Evolutionary conservation across 2,113 vertebrate species (phyloP), one percentile per base, ranked within the genome.

Genomic region (Colistium nudipinnis): DNA sequence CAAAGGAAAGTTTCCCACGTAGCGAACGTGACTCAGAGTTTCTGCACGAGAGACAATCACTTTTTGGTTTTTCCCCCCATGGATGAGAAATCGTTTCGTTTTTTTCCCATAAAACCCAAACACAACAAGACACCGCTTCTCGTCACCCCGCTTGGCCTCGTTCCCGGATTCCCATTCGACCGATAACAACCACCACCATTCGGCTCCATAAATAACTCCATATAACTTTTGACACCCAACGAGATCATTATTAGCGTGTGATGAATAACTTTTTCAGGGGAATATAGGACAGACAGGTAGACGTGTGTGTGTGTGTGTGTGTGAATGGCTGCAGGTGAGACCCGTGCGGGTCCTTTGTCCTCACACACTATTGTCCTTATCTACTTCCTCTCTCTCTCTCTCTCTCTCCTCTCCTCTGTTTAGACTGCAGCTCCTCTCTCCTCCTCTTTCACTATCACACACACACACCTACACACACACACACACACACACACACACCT

Each of bases 281-380:
- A 81, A 56, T 17, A 48, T 35, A 27, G 68, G 63, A 43, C 19
- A 70, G 64, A 38, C 25, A 62, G 24, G 38, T 16, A 14, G 36
- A 55, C 39, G 1, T 27, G 13, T 22, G n/a, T 44, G 17, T 7
- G 13, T 22, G 69, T 13, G 70, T 51, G 53, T 52, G 64, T 59
- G 55, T 71, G 70, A 78, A 78, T 62, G 64, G 61, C 28, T 48
- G 82, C 88, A 89, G 89, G 87, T 89, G 86, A 72, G 77, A 76
- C 76, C 85, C 70, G 76, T 91, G 91, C 83, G 87, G 91, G 91
- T 85, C 74, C 67, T 86, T 72, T 84, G 89, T 93, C 82, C 87
- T 52, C 62, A 75, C 74, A 43, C 82, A 63, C 86, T 61, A 86
- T 91, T 92, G 91, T 92, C 77, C 84, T 91, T 90, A 93, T 93